Evolutionary conservation across 2,888 invertebrate species (phyloP), one percentile per base, ranked within the genome.

Genomic region (Campoplex capitator): DNA sequence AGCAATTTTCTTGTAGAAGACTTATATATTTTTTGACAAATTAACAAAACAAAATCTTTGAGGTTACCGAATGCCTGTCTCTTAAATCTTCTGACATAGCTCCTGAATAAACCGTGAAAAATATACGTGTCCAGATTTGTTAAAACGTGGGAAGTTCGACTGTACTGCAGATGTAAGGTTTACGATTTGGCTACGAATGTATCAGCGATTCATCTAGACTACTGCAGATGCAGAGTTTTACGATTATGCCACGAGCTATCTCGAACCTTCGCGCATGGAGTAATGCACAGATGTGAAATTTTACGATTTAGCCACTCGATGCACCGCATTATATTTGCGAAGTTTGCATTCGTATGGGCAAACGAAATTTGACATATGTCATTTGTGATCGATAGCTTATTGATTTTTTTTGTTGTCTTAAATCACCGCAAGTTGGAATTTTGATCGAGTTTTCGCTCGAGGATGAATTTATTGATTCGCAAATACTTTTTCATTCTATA

Each of bases 211-310:
- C 73, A 51, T 73, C 73, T 73, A 73, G 51, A 51, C 32, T 54
- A 73, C 51, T 73, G 73, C 73, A 51, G 54, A 73, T 73, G 54
- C 7, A 73, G 51, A 51, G 51, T 54, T 73, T 73, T 73, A 73
- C 73, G 73, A 73, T 73, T 51, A 51, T 51, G 35, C 73, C 51
- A 73, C 51, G 32, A 48, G 73, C 18, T 35, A 54, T 54, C 51
- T 28, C 28, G 23, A 45, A 48, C 28, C 45, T 71, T 73, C 51
- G 51, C 32, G 71, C 54, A 18, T 38, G 38, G 48, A 54, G 51
- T 35, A 51, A 51, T 51, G 51, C 51, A 51, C 71, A 71, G 54
- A 73, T 73, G 73, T 73, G 23, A 32, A 35, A n/a, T 73, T 73
- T 48, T 35, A 73, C 32, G 73, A 73, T 51, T 73, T 9, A 11